These are phyloP conservation scores for Synergus umbraculus DNA, from an alignment of 2,888 invertebrate species.

Conservation along the genomic window DNA sequence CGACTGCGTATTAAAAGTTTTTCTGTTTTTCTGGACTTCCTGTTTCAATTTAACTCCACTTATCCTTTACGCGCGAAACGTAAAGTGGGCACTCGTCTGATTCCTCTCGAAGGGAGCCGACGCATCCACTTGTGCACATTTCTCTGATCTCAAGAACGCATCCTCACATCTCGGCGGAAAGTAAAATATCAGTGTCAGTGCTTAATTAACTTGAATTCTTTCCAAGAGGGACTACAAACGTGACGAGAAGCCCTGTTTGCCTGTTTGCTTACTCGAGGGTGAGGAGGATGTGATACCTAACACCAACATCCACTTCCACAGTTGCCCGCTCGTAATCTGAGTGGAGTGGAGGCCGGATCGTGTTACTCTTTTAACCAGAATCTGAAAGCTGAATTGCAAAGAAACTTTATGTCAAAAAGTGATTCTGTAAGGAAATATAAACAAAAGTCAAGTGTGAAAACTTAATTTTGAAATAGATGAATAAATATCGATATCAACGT, in stretches of 20 bases:
- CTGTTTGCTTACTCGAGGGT: constrained; percentile 1
- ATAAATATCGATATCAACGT: too few species aligned
- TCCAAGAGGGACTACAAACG: constrained; percentile 18
- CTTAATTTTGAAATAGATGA: too few species aligned
- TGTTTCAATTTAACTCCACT: neutral
- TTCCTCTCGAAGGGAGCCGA: neutral
- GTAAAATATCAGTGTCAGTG: constrained; percentile 26
- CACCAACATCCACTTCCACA: constrained; percentile 30
- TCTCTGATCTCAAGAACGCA: neutral
- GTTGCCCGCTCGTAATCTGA: constrained; percentile 10
- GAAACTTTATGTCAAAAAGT: too few species aligned
- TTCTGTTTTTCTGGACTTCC: too few species aligned
- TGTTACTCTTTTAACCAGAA: too few species aligned
- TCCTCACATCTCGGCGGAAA: constrained; percentile 6
- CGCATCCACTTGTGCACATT: constrained; percentile 22
- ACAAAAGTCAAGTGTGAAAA: too few species aligned
- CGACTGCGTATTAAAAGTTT: too few species aligned
- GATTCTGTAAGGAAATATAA: too few species aligned
- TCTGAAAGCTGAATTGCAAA: too few species aligned
- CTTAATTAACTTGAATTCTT: constrained; percentile 15
- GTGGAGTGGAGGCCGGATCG: too few species aligned
- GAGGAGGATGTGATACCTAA: constrained; percentile 7
- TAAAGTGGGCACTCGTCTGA: neutral
- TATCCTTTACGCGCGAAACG: neutral
- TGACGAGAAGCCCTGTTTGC: constrained; percentile 31